Evolutionary conservation across 2,888 invertebrate genomes (phyloP), one percentile per base, ranked within the genome.

Genomic region (Thymelicus acteon): DNA sequence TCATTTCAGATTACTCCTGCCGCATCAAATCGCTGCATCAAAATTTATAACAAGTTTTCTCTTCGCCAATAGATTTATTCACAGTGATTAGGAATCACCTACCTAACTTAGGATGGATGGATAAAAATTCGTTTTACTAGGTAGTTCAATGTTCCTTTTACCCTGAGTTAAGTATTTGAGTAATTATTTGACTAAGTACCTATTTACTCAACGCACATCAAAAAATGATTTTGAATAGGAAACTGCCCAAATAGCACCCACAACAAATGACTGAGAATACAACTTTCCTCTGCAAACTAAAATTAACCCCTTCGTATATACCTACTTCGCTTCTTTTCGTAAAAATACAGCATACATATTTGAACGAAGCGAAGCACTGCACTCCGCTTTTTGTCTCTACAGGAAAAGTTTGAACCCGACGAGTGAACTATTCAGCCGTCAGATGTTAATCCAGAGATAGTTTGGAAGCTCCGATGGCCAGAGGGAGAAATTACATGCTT

Each of bases 371-470:
- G 60, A 60, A 67, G 67, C 67, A 39, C 48, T 48, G 39, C 44
- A 15, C 47, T 37, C 57, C 47, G 40, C 67, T 67, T 67, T 67
- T 67, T 60, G 60, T 67, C 54, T 65, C 67, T 44, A 24, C 24
- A 40, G 52, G 24, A 52, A 60, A 67, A 67, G 67, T 67, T 67
- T 48, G 49, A 24, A 58, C 37, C 12, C 37, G 57, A 58, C 67
- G 60, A 60, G 67, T 24, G 52, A 52, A 60, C 67, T 67, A 54
- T 60, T 57, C 40, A n/a, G 40, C 40, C 52, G 61, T 60, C 60
- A 61, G 44, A 67, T 67, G 67, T 67, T 67, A 67, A 67, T 67
- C 61, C 67, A 19, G 52, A 60, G 60, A 67, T 49, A 52, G 60
- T 61, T 61, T 40, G 19, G 52, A 67, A 60, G 40, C 67, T 39